These are phyloP conservation scores for Brachionus angularis DNA, from an alignment of 1,140 invertebrate species.

Conservation along the genomic window DNA sequence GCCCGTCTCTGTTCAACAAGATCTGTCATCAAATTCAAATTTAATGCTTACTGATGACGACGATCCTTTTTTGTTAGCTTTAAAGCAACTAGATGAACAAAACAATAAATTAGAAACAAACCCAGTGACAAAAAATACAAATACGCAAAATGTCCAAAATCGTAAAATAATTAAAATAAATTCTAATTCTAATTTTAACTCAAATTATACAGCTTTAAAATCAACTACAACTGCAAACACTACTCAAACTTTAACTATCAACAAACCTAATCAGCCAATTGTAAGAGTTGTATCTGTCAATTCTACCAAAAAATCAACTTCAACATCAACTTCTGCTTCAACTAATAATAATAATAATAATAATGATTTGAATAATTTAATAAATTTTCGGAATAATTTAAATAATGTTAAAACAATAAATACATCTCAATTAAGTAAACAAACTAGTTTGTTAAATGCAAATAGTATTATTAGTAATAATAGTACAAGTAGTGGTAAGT, in stretches of 20 bases:
- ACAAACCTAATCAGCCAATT: not conserved
- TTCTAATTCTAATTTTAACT: not conserved
- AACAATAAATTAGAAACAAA: not conserved
- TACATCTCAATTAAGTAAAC: not conserved
- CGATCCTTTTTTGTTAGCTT: slow-evolving; percentile 4
- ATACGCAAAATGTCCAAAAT: not conserved
- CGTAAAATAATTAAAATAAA: slow-evolving; percentile 16
- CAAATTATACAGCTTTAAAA: not conserved
- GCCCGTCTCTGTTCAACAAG: not conserved
- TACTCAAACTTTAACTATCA: not conserved
- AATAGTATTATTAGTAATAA: too few relatives aligned
- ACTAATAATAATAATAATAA: too few relatives aligned
- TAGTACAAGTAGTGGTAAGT: too few relatives aligned
- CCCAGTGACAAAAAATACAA: not conserved
- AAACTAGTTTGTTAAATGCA: not conserved
- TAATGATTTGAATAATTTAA: slow-evolving; percentile 6
- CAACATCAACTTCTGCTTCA: too few relatives aligned
- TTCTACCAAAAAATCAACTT: not conserved
- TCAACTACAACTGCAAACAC: not conserved
- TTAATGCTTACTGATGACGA: slow-evolving; percentile 3
- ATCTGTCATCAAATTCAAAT: not conserved
- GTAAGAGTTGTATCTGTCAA: slow-evolving; percentile 7
- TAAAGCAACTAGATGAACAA: slow-evolving; percentile 23
- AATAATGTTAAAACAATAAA: not conserved
- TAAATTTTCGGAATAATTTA: slow-evolving; percentile 17